Base-by-base conservation (phyloP, 2,797 vertebrate species). In the Siniperca undulata region DNA sequence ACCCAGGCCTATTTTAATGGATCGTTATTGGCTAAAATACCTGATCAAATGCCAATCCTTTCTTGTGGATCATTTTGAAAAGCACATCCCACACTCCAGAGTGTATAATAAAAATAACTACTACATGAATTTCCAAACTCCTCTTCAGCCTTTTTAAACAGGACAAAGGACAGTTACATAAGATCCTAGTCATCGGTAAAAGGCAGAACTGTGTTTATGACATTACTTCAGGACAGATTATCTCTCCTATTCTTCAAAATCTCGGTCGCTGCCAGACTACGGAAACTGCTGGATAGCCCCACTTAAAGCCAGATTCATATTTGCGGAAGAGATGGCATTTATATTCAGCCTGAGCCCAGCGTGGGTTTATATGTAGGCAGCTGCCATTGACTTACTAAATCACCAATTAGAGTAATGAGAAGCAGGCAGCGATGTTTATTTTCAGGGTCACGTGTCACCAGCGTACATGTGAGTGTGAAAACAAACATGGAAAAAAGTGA, bases 331-430 rank as follows among this genome's bases (percentile, higher is more conserved):
- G 77, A 82, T 80, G 77, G 78, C 62, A 20, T 85, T 88, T 76
- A 14, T 55, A 38, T 70, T 80, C 72, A 52, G 65, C 66, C 67
- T 2, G 72, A 83, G 52, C 75, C 42, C 81, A 82, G 77, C 77
- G 0, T 59, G 88, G 66, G 75, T 85, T 88, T 67, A 79, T 72
- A 58, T 72, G 79, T 42, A 74, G 80, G 76, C 83, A 77, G 84
- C 84, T 87, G 89, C 83, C 90, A 81, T 22, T 72, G 66, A 83
- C 86, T 75, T 55, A 77, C 79, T 82, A 82, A 87, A 80, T 84
- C 71, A 75, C 77, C 89, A 87, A 83, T 88, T 88, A 89, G 71
- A 42, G 53, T 86, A 90, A 91, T 83, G 71, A 89, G 84, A 85
- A 89, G 81, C 91, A 90, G 88, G 82, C 85, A 2, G 73, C 19